Percentiles rank a stretch among this genome's conserved stretches.
These are phyloP conservation scores for Pteronotus mesoamericanus DNA, from an alignment of 2,797 vertebrate species.

Conservation along the genomic window DNA sequence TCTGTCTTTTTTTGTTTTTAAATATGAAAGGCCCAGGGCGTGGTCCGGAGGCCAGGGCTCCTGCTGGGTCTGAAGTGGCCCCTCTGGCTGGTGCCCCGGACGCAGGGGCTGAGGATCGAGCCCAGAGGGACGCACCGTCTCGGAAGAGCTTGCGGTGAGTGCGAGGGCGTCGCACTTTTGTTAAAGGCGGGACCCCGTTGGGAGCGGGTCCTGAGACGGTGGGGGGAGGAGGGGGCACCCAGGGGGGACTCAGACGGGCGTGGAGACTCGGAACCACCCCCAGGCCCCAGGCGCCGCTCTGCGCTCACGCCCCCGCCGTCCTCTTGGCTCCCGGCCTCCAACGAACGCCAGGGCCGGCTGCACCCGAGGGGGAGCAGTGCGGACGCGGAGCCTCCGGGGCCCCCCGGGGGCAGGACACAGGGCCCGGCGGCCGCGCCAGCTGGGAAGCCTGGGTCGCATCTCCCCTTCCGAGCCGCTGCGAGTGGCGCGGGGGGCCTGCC, in stretches of 20 bases:
- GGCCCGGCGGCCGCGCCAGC: too few species aligned
- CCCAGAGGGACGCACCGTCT: too few species aligned
- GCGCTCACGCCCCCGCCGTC: rapidly evolving
- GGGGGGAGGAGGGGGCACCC: too few species aligned
- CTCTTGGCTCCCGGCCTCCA: neutral
- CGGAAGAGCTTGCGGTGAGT: too few species aligned
- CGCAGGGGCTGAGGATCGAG: neutral
- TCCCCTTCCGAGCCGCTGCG: neutral
- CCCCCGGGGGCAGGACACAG: neutral
- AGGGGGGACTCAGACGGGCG: neutral
- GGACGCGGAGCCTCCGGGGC: too few species aligned
- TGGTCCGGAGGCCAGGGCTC: rapidly evolving
- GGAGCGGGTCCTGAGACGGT: neutral
- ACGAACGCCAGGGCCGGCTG: neutral
- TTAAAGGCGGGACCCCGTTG: neutral
- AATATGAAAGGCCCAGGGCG: rapidly evolving
- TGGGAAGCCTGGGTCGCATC: rapidly evolving
- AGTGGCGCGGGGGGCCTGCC: rapidly evolving
- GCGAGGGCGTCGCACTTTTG: neutral
- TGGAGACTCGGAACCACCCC: neutral
- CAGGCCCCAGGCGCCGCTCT: rapidly evolving
- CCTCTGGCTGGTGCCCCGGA: neutral
- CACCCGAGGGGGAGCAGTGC: neutral
- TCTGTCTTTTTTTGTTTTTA: too few species aligned
- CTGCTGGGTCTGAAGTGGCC: rapidly evolving